Conservation (phyloP, 2,888 invertebrate genomes). For the Smittia sp. region DNA sequence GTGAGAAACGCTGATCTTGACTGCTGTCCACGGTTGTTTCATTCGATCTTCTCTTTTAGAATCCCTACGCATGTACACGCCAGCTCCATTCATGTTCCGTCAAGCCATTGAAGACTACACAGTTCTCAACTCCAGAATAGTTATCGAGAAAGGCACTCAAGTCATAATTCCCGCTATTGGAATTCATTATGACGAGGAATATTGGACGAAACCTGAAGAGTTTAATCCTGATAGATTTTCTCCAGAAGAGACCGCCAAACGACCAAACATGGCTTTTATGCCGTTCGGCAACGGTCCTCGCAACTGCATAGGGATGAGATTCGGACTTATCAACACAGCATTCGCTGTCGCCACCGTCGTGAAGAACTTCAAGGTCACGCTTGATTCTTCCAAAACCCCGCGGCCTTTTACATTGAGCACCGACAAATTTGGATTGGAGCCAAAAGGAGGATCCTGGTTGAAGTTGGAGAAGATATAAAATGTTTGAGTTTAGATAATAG, state of each 20-base stretch:
- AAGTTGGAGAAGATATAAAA: conserved; percentile 29
- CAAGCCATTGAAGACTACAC: conserved; percentile 44
- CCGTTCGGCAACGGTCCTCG: conserved; percentile 43
- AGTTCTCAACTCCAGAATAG: conserved; percentile 52
- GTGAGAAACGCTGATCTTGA: conserved; percentile 13
- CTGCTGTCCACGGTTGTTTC: background rate
- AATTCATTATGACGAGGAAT: conserved; percentile 57
- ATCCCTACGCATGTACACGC: conserved; percentile 56
- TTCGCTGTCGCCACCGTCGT: conserved; percentile 38
- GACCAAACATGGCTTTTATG: conserved; percentile 33
- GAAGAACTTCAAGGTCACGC: conserved; percentile 39
- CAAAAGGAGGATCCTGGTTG: conserved; percentile 15
- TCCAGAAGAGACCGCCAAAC: conserved; percentile 55
- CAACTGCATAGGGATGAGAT: conserved; percentile 42
- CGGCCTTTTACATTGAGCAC: conserved; percentile 10
- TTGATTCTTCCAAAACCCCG: conserved; percentile 24
- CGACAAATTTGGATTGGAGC: conserved; percentile 3
- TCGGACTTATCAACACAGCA: conserved; percentile 41
- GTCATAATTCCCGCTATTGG: conserved; percentile 55
- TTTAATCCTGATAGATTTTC: conserved; percentile 60
- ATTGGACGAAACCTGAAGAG: conserved; percentile 58
- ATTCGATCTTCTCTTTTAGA: conserved; percentile 47
- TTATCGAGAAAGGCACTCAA: conserved; percentile 54
- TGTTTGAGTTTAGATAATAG: background rate
- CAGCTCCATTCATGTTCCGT: conserved; percentile 54